Evolutionary conservation across 2,888 invertebrate genomes (phyloP), one percentile per base, ranked within the genome.

Genomic region (Stenichneumon culpator): DNA sequence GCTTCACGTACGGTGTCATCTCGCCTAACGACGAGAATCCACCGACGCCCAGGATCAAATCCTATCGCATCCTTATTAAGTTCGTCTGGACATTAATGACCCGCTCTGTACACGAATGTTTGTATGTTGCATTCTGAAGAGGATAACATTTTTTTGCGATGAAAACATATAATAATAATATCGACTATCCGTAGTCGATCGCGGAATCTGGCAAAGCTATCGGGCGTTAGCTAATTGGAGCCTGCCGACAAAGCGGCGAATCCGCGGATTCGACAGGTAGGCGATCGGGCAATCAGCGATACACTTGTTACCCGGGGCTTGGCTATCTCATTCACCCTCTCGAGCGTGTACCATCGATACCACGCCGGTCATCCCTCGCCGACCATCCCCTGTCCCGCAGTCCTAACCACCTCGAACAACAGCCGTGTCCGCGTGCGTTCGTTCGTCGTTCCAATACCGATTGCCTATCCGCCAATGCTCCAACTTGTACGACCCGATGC

Each of bases 261-360:
- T 82, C 79, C 84, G 86, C 79, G 77, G 78, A 86, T 86, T 82
- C 86, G 88, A 83, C 77, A 86, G 82, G 60, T 75, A 85, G 69
- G 9, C 36, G 65, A 69, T 75, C 50, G 77, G 60, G 88, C 90
- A 91, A 92, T 92, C 92, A 92, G 88, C 87, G 87, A 89, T 91
- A 92, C 91, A 90, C 88, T 89, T 90, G 90, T 92, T 90, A 89
- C 87, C 80, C 77, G 60, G 67, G 70, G 54, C 60, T 81, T 67
- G 70, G 82, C 88, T 86, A 87, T 85, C 79, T 87, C 86, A 82
- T 89, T 84, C 80, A 79, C 22, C 69, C 84, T 57, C 57, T 52
- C 57, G 50, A 67, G 77, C 44, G 78, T 19, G 36, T 60, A 47
- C 67, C n/a, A 52, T 79, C 70, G n/a, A 7, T n/a, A 28, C 69